Percentiles rank a stretch among this genome's conserved stretches.
phyloP scores from a whole-genome alignment of 2,797 vertebrate species.

The Merluccius polli region DNA sequence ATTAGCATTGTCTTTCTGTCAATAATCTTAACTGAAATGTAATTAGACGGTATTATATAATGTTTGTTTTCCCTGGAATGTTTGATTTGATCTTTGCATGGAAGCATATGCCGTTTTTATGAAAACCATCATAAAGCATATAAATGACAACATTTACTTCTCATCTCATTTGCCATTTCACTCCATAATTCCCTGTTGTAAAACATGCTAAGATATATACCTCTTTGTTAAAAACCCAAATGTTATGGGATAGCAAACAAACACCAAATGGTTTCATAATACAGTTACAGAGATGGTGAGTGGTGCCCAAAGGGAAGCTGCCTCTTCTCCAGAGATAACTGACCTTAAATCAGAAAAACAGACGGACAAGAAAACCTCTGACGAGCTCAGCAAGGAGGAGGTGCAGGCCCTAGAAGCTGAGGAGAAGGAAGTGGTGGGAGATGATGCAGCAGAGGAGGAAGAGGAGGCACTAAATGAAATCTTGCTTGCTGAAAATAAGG shows the following conservation, averaged over 20 bases:
- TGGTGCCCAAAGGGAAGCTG: slow-evolving; percentile 48
- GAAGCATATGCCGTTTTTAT: slow-evolving; percentile 1
- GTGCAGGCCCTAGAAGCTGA: not conserved
- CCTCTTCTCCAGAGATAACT: slow-evolving; percentile 34
- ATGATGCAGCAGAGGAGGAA: not conserved
- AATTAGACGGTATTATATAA: slow-evolving; percentile 24
- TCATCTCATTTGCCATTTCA: slow-evolving; percentile 33
- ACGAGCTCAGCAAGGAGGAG: slow-evolving; percentile 8
- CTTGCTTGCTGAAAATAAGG: slow-evolving; percentile 2
- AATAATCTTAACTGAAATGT: slow-evolving; percentile 17
- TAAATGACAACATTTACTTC: not conserved
- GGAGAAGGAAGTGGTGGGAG: slow-evolving; percentile 1
- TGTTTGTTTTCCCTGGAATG: slow-evolving; percentile 7
- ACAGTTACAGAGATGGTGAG: slow-evolving; percentile 70
- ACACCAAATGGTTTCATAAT: slow-evolving; percentile 51
- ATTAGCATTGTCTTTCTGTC: slow-evolving; percentile 30
- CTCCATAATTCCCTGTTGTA: slow-evolving; percentile 22
- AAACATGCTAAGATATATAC: slow-evolving; percentile 17
- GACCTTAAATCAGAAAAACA: slow-evolving; percentile 36
- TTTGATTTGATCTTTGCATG: slow-evolving; percentile 19
- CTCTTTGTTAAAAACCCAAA: slow-evolving; percentile 23
- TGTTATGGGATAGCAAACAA: slow-evolving; percentile 28
- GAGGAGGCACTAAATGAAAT: not conserved
- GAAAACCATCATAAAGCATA: not conserved
- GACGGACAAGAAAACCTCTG: slow-evolving; percentile 23